Base-by-base conservation (phyloP, 2,113 vertebrate species). In the Hyla sarda region DNA sequence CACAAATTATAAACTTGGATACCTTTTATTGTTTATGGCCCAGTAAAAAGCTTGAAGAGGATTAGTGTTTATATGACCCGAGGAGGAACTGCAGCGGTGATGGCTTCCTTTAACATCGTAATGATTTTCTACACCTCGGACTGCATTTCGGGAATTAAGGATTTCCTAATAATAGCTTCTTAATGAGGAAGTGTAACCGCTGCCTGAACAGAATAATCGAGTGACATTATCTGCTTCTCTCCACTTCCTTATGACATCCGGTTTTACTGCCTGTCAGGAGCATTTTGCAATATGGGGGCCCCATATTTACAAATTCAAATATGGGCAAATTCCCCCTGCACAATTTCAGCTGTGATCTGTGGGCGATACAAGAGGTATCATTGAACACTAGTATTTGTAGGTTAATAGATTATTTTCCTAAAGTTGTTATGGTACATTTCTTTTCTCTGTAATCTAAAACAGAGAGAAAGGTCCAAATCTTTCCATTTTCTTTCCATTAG, bases 131-230 rank as follows among this genome's bases (percentile, higher is more conserved):
- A 34, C 30, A 45, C 32, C 80, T 82, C 5, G 9, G 14, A 48
- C 25, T 47, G 78, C 17, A 28, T 41, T 65, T 47, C 2, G 21
- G 5, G 56, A 81, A 81, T 65, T 48, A 69, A 50, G 19, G 45
- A 37, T 83, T 83, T 73, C 82, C 48, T 83, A 83, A 72, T 82
- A 82, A 83, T 56, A 83, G 82, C 82, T 7, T 9, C 28, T 73
- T 83, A 69, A 73, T 73, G 50, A 83, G 82, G 32, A 83, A 83
- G 50, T 83, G 30, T 34, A 72, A 32, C 82, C 37, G 45, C 65
- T 72, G 67, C 65, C n/a, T 14, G 13, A 82, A n/a, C 48, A 52
- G 32, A 73, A n/a, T n/a, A n/a, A 83, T 73, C 67, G 56, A 56
- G 54, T 2, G 30, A 14, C 67, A 83, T 72, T 83, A 83, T 56